Evolutionary conservation across 2,113 vertebrate genomes (phyloP), one percentile per base, ranked within the genome.

Genomic region (Pholis gunnellus): DNA sequence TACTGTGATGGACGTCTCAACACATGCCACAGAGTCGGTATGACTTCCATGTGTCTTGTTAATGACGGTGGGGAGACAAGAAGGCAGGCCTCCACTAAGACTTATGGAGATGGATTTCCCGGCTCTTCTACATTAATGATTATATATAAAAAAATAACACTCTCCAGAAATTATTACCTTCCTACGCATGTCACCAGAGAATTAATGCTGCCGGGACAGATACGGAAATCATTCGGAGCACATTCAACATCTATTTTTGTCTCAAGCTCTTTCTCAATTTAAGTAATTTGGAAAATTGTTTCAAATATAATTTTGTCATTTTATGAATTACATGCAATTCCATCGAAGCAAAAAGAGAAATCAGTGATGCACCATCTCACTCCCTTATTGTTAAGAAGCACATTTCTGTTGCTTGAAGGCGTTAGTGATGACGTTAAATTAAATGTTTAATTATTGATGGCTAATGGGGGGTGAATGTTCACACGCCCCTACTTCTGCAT

Each of bases 41-140:
- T 13, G 59, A 75, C 76, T 48, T 80, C 82, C 71, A 86, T 88
- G 84, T 46, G 74, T 91, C 90, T 88, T 84, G 52, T 74, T 87
- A 87, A 93, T 83, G 84, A 92, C 71, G 50, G 29, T 20, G 27
- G 71, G 4, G 81, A 85, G 82, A 91, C 87, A 82, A 69, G 84
- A 52, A 68, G 74, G 67, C 63, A 27, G 31, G 63, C 56, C 66
- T 78, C 78, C 72, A 61, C 9, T 56, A 9, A 31, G 84, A 89
- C 59, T 81, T 87, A 85, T 67, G 70, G 82, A 82, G 85, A 89
- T 59, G 38, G 50, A 87, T 87, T 71, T 63, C 48, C 11, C 20
- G 59, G 69, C 76, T 67, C 7, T 20, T 72, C 76, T 38, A 9
- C 72, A 64, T 83, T 78, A 79, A 81, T 72, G 78, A 60, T n/a